These are phyloP conservation scores for Acrobasis consociella DNA, from an alignment of 2,888 invertebrate genomes.

Conservation along the genomic window DNA sequence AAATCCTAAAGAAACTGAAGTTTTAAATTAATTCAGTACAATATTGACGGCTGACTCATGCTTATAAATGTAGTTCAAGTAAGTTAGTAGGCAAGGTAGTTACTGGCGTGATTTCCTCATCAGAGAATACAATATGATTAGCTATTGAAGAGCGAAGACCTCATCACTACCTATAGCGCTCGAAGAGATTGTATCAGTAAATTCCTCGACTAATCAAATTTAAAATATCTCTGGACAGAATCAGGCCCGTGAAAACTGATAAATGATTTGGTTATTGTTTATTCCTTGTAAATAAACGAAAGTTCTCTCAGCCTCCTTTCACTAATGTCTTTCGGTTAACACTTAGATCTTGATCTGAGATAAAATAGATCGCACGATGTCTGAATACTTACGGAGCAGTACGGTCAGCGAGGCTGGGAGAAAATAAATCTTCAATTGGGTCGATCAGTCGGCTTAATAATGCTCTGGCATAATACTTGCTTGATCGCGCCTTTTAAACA, in stretches of 20 bases:
- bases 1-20: no score
- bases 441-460: constrained; percentile 72
- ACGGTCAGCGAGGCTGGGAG: constrained; percentile 68
- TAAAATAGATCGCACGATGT: constrained; percentile 78
- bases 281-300: constrained; percentile 74
- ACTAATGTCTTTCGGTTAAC: constrained; percentile 74
- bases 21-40: no score
- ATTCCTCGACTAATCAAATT: constrained; percentile 57
- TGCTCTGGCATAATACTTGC: constrained; percentile 47
- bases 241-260: constrained; percentile 56
- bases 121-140: constrained; percentile 12
- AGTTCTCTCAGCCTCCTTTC: constrained; percentile 76
- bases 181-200: constrained; percentile 45
- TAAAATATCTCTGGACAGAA: constrained; percentile 49
- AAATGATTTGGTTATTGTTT: constrained; percentile 77
- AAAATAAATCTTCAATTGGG: constrained; percentile 81
- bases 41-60: no score
- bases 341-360: constrained; percentile 72
- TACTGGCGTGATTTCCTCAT: background rate
- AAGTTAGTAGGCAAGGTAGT: background rate
- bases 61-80: background rate
- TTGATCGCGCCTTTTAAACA: constrained; percentile 42
- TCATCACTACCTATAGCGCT: constrained; percentile 27
- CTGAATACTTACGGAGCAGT: constrained; percentile 59
- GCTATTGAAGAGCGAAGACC: constrained; percentile 16